Evolutionary conservation across 2,888 invertebrate species (phyloP), one percentile per base, ranked within the genome.

Genomic region (Acleris laterana): DNA sequence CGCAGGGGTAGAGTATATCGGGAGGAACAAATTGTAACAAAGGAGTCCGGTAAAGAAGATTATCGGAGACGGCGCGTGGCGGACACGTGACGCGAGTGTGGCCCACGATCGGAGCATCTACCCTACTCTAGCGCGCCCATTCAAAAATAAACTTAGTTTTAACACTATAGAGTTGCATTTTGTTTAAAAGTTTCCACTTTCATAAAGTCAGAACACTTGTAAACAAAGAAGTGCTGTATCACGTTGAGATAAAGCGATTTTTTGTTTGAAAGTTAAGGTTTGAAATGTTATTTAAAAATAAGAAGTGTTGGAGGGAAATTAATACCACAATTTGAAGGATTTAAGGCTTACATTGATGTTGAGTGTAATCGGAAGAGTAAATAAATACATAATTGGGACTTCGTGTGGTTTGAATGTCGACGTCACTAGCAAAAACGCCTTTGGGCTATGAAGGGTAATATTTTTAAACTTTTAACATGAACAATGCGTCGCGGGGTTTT

Each of bases 261-360:
- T 69, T 71, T 9, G 13, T 7, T 53, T 55, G 38, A 9, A 28
- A 52, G 13, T 5, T 9, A 5, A 5, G 56, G 42, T 65, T 56
- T 66, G 69, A 71, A 84, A 83, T 79, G 81, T 88, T 83, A 80
- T 73, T 85, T 83, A 84, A 87, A 88, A 88, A 76, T 86, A 89
- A 89, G 90, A 90, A 89, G 91, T 90, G 92, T 92, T 82, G 83
- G 90, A 91, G 90, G 82, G 90, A 91, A 93, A 93, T 90, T 87
- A 91, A 92, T 93, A 92, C 92, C 91, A 85, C 92, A 92, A 91
- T 90, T 90, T 86, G 81, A 81, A 82, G 89, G 91, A 91, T 91
- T 92, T 90, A 90, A 85, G 80, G 90, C 88, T 91, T 90, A 91
- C 77, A 88, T 86, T 88, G 80, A 83, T 83, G 87, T 88, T 83